Percentiles rank a stretch among this genome's conserved stretches.
Evolutionary conservation across 2,113 vertebrate species (phyloP).

Genomic region (Pleuronectes platessa): DNA sequence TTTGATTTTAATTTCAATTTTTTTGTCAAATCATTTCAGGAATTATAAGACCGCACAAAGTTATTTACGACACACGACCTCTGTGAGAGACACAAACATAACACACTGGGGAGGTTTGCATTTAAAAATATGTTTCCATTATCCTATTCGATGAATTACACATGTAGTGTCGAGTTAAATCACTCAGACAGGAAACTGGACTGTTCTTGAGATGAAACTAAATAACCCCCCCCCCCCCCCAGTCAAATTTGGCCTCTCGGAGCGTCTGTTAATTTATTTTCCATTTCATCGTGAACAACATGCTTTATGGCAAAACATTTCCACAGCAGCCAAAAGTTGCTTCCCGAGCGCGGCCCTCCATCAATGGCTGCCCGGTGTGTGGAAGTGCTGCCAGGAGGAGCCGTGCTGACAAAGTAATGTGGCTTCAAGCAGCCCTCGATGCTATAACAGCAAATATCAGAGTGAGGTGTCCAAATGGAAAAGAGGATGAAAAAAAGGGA

Average conservation of each 20-base stretch:
- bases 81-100: conserved; percentile 35
- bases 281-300: conserved; percentile 58
- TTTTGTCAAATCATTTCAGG: conserved; percentile 23
- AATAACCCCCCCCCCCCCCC: conserved; percentile 49
- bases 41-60: conserved; percentile 4
- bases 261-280: conserved; percentile 61
- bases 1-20: conserved; percentile 1
- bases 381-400: conserved; percentile 40
- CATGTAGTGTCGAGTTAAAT: conserved; percentile 57
- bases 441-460: conserved; percentile 30
- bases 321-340: conserved; percentile 41
- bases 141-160: conserved; percentile 40
- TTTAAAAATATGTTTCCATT: conserved; percentile 60
- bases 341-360: conserved; percentile 36
- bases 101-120: conserved; percentile 44
- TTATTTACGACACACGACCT: conserved; percentile 32
- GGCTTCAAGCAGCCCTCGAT: conserved; percentile 43
- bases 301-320: conserved; percentile 67
- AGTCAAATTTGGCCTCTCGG: conserved; percentile 44
- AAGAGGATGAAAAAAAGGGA: neutral
- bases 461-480: conserved; percentile 13
- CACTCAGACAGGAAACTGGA: conserved; percentile 30
- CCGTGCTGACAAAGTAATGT: conserved; percentile 50
- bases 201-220: conserved; percentile 38
- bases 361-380: conserved; percentile 35